phyloP scores from a whole-genome alignment of 2,797 vertebrate species.

The Phataginus tricuspis region DNA sequence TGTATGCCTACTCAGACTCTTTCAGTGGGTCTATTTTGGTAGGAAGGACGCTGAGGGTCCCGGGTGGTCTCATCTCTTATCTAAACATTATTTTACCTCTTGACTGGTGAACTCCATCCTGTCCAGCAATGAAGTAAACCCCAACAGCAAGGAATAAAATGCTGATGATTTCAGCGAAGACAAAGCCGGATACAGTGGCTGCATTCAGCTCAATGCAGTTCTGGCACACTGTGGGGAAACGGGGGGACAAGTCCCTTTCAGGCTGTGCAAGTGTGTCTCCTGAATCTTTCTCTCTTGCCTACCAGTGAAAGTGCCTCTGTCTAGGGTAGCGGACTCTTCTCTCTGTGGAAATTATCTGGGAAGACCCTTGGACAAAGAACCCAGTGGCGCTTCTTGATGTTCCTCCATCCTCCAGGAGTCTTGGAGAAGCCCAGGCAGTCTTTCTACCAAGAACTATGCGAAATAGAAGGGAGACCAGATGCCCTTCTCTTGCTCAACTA shows the following conservation, averaged over 20 bases:
- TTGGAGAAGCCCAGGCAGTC: neutral
- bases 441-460: neutral
- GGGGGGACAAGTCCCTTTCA: neutral
- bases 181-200: constrained; percentile 83
- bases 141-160: constrained; percentile 84
- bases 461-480: neutral
- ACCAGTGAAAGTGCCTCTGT: neutral
- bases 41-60: constrained; percentile 13
- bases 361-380: neutral
- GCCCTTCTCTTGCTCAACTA: neutral
- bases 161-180: constrained; percentile 83
- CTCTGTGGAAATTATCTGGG: neutral
- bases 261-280: neutral
- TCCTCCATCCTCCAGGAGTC: neutral
- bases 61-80: neutral
- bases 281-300: neutral
- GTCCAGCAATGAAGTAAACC: constrained; percentile 84
- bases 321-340: neutral
- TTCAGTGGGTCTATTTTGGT: neutral
- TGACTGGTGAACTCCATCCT: constrained; percentile 78
- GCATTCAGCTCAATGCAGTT: constrained; percentile 86
- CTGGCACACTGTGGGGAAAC: constrained; percentile 85
- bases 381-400: neutral
- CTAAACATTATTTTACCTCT: constrained; percentile 83
- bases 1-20: neutral